These are phyloP conservation scores for Rhaphigaster nebulosa DNA, from an alignment of 2,888 invertebrate genomes.

Conservation along the genomic window DNA sequence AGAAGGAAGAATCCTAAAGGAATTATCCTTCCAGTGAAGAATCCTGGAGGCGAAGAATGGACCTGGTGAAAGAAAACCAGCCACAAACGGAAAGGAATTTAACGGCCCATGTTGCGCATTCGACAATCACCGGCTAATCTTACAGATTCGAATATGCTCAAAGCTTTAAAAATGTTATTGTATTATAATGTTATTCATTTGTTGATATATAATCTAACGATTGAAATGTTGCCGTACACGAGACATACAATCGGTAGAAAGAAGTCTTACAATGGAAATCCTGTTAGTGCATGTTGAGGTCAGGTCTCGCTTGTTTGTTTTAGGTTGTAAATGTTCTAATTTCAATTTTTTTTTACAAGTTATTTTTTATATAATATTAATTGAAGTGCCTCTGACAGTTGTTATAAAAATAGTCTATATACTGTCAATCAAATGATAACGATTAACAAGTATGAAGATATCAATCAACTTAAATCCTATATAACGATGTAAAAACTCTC, in stretches of 20 bases:
- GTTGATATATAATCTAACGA: not conserved
- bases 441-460: too few species aligned
- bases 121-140: not conserved
- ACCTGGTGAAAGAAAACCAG: conserved; percentile 22
- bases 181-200: not conserved
- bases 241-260: not conserved
- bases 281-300: not conserved
- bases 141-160: not conserved
- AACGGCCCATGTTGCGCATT: not conserved
- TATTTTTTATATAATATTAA: not conserved
- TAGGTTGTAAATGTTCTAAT: not conserved
- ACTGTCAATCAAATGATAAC: too few species aligned
- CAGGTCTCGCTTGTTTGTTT: not conserved
- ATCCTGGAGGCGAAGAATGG: conserved; percentile 19
- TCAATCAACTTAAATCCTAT: too few species aligned
- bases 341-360: not conserved
- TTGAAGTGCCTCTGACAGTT: too few species aligned
- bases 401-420: too few species aligned
- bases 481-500: too few species aligned
- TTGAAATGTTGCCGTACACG: not conserved
- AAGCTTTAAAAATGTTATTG: not conserved
- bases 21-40: conserved; percentile 5
- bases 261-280: not conserved
- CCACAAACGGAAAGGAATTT: conserved; percentile 42
- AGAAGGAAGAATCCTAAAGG: not conserved